A percentile compares a stretch with the other conserved stretches of the same genome.
These are phyloP conservation scores for Lordiphosa stackelbergi DNA, from an alignment of 1,140 invertebrate genomes.

Conservation along the genomic window DNA sequence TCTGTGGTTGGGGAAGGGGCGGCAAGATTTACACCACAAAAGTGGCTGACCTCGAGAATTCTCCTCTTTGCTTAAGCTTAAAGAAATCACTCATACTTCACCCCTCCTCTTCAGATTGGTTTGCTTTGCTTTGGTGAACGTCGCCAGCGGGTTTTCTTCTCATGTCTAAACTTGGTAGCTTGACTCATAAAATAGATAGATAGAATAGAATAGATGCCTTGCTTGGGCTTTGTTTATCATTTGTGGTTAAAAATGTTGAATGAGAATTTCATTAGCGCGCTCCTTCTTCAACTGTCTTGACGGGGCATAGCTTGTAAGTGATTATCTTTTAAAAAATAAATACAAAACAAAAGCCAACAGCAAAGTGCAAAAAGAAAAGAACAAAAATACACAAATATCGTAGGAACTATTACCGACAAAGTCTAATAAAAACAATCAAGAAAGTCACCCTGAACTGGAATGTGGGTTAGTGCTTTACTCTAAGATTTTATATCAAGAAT, in stretches of 20 bases:
- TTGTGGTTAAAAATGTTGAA: slow-evolving; percentile 19
- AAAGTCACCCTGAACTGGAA: no score
- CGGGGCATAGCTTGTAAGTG: neutral
- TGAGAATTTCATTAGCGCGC: slow-evolving; percentile 28
- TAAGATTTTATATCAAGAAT: no score
- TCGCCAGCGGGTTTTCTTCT: slow-evolving; percentile 27
- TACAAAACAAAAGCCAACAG: no score
- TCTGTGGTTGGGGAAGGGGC: slow-evolving; percentile 9
- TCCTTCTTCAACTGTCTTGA: neutral
- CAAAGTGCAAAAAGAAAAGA: no score
- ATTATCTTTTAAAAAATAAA: slow-evolving; percentile 1
- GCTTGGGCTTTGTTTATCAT: slow-evolving; percentile 31
- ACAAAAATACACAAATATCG: no score
- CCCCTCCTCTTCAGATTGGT: slow-evolving; percentile 17
- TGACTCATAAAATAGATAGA: slow-evolving; percentile 30
- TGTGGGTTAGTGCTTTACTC: no score
- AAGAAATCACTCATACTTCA: slow-evolving; percentile 53
- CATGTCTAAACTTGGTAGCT: slow-evolving; percentile 52
- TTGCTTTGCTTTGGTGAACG: slow-evolving; percentile 25
- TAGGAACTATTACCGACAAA: no score
- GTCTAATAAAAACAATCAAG: no score
- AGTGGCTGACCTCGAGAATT: slow-evolving; percentile 68
- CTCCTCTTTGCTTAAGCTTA: slow-evolving; percentile 26
- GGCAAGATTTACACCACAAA: slow-evolving; percentile 34
- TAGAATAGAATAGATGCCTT: slow-evolving; percentile 24